Conservation (phyloP, 2,888 invertebrate species). For the Caenorhabditis panamensis region DNA sequence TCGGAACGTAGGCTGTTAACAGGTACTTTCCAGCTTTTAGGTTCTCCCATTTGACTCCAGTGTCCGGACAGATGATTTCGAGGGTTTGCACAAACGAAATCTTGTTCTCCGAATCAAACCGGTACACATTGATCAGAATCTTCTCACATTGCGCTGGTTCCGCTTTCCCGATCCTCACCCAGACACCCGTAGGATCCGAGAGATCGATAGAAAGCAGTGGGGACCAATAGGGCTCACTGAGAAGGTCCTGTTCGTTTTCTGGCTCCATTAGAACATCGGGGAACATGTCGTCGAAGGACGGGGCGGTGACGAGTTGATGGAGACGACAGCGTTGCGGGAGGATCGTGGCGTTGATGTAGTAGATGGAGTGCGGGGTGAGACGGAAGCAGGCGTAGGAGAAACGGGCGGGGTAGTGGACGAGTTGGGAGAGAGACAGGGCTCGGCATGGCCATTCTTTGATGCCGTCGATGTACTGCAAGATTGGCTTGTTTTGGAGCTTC, state of each 20-base stretch:
- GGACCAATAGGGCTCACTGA: constrained; percentile 66
- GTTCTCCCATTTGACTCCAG: constrained; percentile 26
- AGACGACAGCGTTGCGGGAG: constrained; percentile 70
- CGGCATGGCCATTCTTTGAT: constrained; percentile 49
- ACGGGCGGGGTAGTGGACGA: constrained; percentile 40
- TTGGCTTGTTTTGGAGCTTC: too few relatives aligned
- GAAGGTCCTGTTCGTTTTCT: not conserved
- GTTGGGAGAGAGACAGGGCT: constrained; percentile 5
- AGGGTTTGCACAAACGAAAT: constrained; percentile 21
- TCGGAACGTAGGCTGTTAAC: constrained; percentile 69
- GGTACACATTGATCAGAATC: constrained; percentile 27
- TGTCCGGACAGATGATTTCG: constrained; percentile 21
- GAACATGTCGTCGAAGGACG: constrained; percentile 62
- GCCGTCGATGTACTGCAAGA: constrained; percentile 39
- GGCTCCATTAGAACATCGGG: constrained; percentile 50
- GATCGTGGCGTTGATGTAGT: constrained; percentile 71
- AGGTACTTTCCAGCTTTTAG: constrained; percentile 55
- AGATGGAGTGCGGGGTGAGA: constrained; percentile 68
- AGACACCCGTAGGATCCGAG: constrained; percentile 61
- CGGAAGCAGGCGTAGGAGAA: constrained; percentile 75
- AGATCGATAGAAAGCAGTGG: constrained; percentile 72
- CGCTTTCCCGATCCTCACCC: constrained; percentile 55
- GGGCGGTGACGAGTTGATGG: constrained; percentile 61
- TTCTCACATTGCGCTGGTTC: constrained; percentile 29
- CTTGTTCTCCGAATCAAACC: constrained; percentile 29